phyloP scores from a whole-genome alignment of 2,888 invertebrate genomes.

The Disparrhopalites patrizii region DNA sequence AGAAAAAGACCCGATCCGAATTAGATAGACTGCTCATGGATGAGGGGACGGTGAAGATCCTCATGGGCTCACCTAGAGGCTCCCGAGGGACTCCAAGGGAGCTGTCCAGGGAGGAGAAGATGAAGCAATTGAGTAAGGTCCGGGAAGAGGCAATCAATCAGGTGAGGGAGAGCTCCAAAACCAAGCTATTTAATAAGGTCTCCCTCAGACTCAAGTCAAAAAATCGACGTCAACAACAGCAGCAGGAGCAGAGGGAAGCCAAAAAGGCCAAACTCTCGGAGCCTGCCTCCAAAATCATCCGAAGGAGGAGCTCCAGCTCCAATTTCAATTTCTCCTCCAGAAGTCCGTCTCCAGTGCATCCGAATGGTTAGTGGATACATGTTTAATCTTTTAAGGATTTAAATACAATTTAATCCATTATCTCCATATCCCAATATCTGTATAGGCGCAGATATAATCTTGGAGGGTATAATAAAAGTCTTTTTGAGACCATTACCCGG shows the following conservation, averaged over 20 bases:
- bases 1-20: slow-evolving; percentile 24
- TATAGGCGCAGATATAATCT: not conserved
- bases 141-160: slow-evolving; percentile 23
- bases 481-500: too few relatives aligned
- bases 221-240: slow-evolving; percentile 12
- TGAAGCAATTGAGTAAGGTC: slow-evolving; percentile 23
- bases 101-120: slow-evolving; percentile 19
- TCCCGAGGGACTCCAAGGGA: slow-evolving; percentile 1
- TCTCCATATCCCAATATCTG: not conserved
- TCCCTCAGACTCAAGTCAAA: slow-evolving; percentile 22
- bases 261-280: slow-evolving; percentile 19
- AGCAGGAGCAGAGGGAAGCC: slow-evolving; percentile 20
- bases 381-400: not conserved
- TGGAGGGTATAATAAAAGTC: too few relatives aligned
- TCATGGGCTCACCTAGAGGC: slow-evolving; percentile 16
- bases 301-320: slow-evolving; percentile 23
- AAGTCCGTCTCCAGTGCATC: slow-evolving; percentile 25
- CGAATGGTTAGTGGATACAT: slow-evolving; percentile 1
- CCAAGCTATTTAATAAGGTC: slow-evolving; percentile 25
- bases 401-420: not conserved
- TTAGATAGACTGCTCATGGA: slow-evolving; percentile 34
- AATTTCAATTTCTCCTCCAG: slow-evolving; percentile 28
- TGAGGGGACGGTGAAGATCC: slow-evolving; percentile 35
- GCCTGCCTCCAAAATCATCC: slow-evolving; percentile 23
- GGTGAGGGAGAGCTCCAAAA: slow-evolving; percentile 25